Conservation (phyloP, 2,113 vertebrate species). For the Oceanites oceanicus region DNA sequence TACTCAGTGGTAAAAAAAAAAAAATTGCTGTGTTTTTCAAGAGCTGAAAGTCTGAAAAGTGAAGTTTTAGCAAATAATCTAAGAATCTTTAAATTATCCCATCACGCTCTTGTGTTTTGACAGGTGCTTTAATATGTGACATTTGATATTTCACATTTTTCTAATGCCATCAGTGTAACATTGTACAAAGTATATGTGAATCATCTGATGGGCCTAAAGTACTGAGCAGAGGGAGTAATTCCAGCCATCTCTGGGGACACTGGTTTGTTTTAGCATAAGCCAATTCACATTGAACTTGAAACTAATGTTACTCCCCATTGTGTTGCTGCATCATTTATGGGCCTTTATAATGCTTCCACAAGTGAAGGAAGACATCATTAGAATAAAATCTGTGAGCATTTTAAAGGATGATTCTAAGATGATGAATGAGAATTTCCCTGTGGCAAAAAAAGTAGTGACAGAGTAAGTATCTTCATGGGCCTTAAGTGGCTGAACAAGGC, state of each 20-base stretch:
- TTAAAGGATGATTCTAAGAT: neutral
- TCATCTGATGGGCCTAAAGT: neutral
- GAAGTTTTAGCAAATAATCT: neutral
- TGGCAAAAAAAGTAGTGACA: neutral
- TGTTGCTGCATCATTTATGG: neutral
- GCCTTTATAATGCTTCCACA: neutral
- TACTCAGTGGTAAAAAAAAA: fast-evolving
- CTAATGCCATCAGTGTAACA: neutral
- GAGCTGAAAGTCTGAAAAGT: neutral
- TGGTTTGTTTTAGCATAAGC: neutral
- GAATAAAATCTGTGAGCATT: neutral
- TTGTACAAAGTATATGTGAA: neutral
- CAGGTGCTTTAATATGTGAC: neutral
- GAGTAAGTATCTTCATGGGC: neutral
- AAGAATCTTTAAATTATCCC: neutral
- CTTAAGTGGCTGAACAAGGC: neutral
- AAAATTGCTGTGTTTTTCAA: neutral
- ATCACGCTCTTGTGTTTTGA: neutral
- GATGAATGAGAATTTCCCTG: neutral
- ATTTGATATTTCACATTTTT: neutral
- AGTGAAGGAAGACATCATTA: neutral
- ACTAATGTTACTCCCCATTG: neutral
- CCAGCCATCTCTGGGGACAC: neutral
- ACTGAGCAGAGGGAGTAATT: neutral
- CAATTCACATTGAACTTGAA: neutral